Conservation (phyloP, 2,113 vertebrate genomes). For the Tragelaphus strepsiceros region DNA sequence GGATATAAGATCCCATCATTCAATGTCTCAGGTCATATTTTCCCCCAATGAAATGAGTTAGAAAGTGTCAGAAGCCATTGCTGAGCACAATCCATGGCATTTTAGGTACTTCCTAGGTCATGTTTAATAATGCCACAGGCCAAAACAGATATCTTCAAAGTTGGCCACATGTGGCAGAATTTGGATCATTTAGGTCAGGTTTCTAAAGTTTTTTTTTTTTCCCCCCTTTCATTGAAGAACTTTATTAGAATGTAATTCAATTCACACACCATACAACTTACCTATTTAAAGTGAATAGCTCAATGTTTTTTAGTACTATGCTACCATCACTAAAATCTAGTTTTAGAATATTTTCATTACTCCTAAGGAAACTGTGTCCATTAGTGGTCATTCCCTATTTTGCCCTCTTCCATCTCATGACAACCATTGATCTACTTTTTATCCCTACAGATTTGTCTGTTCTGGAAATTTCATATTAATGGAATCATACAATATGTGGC, state of each 20-base stretch:
- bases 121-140: not conserved
- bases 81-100: not conserved
- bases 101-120: not conserved
- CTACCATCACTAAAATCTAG: not conserved
- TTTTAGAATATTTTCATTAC: not conserved
- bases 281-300: not conserved
- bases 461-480: not conserved
- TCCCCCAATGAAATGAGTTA: not conserved
- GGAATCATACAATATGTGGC: not conserved
- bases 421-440: not conserved
- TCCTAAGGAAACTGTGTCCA: not conserved
- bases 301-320: not conserved
- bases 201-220: not conserved
- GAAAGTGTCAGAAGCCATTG: not conserved
- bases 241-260: not conserved
- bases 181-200: not conserved
- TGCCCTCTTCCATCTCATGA: not conserved
- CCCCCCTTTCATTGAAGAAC: not conserved
- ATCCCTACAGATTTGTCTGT: not conserved
- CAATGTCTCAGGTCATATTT: not conserved
- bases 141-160: not conserved
- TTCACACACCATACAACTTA: not conserved
- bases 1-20: not conserved
- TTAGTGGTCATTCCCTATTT: not conserved
- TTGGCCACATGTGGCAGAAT: not conserved